Conservation (phyloP, 2,797 vertebrate genomes). For the Iguana delicatissima region DNA sequence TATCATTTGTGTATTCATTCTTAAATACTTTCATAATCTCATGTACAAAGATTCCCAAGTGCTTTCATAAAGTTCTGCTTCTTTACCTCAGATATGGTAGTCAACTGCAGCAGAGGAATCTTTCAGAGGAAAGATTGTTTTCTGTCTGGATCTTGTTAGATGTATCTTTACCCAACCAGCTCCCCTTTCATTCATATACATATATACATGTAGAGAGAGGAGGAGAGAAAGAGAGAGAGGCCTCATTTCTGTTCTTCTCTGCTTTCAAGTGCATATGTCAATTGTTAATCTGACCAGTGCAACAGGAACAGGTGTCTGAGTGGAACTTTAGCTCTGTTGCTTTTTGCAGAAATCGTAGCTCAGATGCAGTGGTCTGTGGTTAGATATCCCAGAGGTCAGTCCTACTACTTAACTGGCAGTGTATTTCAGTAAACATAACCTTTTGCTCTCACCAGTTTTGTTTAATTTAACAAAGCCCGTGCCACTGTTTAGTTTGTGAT, state of each 20-base stretch:
- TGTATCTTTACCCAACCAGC: no score
- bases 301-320: neutral
- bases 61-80: fast-evolving
- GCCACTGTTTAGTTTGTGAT: neutral
- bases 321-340: neutral
- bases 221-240: no score
- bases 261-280: neutral
- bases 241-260: neutral
- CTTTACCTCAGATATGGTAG: neutral
- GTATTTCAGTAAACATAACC: neutral
- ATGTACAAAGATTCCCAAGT: slow-evolving; percentile 21
- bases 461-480: slow-evolving; percentile 16
- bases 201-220: neutral
- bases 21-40: neutral
- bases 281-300: neutral
- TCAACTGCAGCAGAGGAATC: no score
- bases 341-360: neutral
- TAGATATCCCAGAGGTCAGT: neutral
- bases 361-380: slow-evolving; percentile 5
- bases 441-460: slow-evolving; percentile 4
- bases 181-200: neutral
- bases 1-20: slow-evolving; percentile 10
- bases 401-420: neutral
- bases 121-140: neutral
- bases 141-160: slow-evolving; percentile 23